Evolutionary conservation across 2,113 vertebrate genomes (phyloP).

Genomic region (Neodon shergylaensis): DNA sequence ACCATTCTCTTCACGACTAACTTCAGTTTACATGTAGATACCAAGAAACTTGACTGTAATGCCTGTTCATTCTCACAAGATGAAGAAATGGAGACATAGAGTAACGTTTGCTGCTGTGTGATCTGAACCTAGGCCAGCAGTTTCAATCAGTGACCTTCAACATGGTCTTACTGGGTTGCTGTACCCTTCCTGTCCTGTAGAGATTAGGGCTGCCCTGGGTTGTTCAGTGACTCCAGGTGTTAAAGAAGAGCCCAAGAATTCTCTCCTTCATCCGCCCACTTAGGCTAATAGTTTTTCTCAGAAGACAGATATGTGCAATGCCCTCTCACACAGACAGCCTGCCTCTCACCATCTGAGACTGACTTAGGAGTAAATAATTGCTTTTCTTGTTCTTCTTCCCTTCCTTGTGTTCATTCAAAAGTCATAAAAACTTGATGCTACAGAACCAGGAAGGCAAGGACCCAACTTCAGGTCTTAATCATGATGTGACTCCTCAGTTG

Average conservation of each 20-base stretch:
- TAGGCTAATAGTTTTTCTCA: background rate
- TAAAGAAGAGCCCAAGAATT: background rate
- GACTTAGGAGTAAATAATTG: background rate
- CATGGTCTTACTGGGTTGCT: background rate
- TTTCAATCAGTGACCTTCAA: background rate
- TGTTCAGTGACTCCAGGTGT: background rate
- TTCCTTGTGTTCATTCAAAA: slow-evolving; percentile 14
- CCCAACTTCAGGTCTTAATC: background rate
- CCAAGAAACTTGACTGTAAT: background rate
- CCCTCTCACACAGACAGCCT: background rate
- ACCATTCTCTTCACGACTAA: background rate
- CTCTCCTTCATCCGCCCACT: background rate
- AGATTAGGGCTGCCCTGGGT: background rate
- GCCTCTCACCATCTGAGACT: background rate
- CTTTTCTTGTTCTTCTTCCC: background rate
- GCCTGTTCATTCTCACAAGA: background rate
- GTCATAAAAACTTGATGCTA: background rate
- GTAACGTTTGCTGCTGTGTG: background rate
- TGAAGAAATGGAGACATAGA: background rate
- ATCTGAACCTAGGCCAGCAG: background rate
- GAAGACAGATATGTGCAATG: background rate
- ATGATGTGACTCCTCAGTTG: background rate
- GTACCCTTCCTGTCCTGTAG: background rate
- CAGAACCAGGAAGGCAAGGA: background rate
- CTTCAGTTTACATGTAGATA: background rate